These are phyloP conservation scores for Sylvia atricapilla DNA, from an alignment of 2,113 vertebrate species.

Conservation along the genomic window DNA sequence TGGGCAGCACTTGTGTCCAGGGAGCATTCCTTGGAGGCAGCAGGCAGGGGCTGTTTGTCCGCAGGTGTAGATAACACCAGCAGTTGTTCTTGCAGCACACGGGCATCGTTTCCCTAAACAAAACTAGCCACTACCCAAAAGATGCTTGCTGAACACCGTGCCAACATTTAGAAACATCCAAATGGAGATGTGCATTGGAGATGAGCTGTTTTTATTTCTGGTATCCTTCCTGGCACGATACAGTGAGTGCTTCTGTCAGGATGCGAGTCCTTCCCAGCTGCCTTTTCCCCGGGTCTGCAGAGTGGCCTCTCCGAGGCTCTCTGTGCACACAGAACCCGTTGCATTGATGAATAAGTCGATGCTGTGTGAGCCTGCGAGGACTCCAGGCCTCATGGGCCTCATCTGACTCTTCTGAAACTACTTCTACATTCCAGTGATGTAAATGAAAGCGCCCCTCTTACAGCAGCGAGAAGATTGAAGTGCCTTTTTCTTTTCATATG, in stretches of 20 bases:
- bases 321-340: neutral
- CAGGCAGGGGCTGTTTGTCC: neutral
- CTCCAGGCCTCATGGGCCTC: neutral
- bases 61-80: rapidly evolving
- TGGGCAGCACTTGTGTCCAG: neutral
- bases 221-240: neutral
- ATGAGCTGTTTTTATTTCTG: neutral
- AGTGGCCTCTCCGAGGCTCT: neutral
- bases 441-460: neutral
- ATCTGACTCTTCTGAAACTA: neutral
- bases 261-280: neutral
- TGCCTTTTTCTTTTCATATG: constrained; percentile 8
- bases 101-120: neutral
- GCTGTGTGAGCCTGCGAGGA: neutral
- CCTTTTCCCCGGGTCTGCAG: rapidly evolving
- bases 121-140: rapidly evolving
- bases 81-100: neutral
- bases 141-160: neutral
- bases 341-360: neutral
- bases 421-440: neutral
- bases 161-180: neutral
- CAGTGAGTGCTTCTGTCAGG: neutral
- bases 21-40: neutral
- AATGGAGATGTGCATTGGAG: neutral
- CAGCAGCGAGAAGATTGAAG: neutral